Evolutionary conservation across 2,113 vertebrate species (phyloP), one percentile per base, ranked within the genome.

Genomic region (Peromyscus polionotus): DNA sequence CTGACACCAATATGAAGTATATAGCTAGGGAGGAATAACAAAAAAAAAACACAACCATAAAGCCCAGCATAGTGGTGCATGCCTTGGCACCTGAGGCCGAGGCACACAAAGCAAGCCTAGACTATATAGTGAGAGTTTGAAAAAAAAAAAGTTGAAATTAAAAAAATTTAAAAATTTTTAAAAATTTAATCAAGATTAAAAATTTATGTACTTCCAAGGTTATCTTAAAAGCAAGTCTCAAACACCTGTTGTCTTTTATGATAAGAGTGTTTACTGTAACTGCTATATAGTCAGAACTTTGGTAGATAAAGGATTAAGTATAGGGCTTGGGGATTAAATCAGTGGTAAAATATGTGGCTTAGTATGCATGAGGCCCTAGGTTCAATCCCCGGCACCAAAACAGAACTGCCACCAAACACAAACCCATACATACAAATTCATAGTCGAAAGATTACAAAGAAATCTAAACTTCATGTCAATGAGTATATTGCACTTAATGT

Each of bases 161-260:
- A 39, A n/a, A 39, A 39, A 42, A n/a, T n/a, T 42, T 42, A 2
- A 42, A 42, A 42, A 42, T 42, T 42, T 42, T 42, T 2, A 42
- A 42, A 8, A 73, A 42, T 48, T 16, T 31, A 77, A 45, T 77
- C 75, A 79, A 42, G 42, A 42, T 42, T 42, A 42, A 42, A 42
- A 42, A 42, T 42, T 79, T 79, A 79, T 79, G 7, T 79, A 33
- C 28, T 79, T 51, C 24, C 45, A 79, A 28, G 11, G 86, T 22
- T 90, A 94, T 89, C 59, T 67, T 86, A 72, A 95, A 94, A 59
- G 16, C 83, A 95, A 95, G 36, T 75, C 20, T 92, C 61, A 76
- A 92, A 88, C 31, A 28, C 24, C 28, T 95, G n/a, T 7, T 93
- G 45, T 83, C 42, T 88, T 92, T 88, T 80, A 81, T 57, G 24